These are phyloP conservation scores for Prosopocoilus inquinatus DNA, from an alignment of 2,888 invertebrate species.

Conservation along the genomic window DNA sequence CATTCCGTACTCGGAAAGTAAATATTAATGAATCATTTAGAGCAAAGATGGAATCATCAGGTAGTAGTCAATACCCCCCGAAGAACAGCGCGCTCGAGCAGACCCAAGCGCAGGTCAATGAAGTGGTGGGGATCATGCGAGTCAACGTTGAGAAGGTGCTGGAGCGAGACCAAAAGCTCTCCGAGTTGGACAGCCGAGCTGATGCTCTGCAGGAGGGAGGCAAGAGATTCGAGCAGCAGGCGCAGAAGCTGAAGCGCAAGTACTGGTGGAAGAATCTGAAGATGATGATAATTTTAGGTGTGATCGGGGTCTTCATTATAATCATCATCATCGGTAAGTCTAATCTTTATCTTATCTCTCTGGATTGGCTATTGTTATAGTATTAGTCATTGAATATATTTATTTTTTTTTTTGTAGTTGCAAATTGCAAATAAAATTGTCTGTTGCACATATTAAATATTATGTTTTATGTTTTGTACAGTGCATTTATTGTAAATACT, in stretches of 20 bases:
- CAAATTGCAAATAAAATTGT: no score
- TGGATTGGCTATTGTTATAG: no score
- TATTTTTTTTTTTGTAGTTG: no score
- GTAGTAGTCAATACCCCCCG: conserved; percentile 4
- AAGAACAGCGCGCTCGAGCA: conserved; percentile 39
- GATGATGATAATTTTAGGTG: conserved; percentile 92
- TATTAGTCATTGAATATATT: no score
- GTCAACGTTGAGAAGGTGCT: conserved; percentile 94
- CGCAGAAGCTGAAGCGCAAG: conserved; percentile 94
- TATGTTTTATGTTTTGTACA: no score
- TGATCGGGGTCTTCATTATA: conserved; percentile 77
- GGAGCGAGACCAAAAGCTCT: conserved; percentile 92
- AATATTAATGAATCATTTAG: no score
- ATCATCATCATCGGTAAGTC: conserved; percentile 87
- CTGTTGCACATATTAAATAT: no score
- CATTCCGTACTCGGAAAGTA: no score
- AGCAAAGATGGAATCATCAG: conserved; percentile 14
- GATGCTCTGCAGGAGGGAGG: conserved; percentile 93
- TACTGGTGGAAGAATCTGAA: conserved; percentile 98
- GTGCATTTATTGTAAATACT: no score
- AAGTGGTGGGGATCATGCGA: conserved; percentile 93
- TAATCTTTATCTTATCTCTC: not conserved
- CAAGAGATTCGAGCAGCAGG: conserved; percentile 95
- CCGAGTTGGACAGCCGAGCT: conserved; percentile 92
- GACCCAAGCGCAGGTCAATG: conserved; percentile 50